phyloP scores from a whole-genome alignment of 2,797 vertebrate species.

The Fistularia commersonii region DNA sequence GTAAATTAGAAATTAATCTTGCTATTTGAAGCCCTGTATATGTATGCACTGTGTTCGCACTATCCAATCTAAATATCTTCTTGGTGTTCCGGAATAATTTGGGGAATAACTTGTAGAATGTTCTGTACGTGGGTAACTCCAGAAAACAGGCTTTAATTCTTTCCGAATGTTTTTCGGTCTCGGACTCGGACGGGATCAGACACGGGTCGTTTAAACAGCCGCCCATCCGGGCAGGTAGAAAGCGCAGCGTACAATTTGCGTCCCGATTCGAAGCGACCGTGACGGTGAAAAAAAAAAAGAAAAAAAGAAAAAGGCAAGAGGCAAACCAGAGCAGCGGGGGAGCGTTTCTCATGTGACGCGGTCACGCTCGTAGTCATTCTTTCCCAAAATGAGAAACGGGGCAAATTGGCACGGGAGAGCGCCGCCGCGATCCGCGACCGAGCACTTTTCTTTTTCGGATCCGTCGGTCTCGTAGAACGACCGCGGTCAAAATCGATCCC shows the following conservation, averaged over 20 bases:
- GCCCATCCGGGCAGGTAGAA: conserved; percentile 71
- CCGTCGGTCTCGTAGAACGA: conserved; percentile 48
- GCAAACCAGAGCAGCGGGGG: too few relatives aligned
- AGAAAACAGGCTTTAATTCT: conserved; percentile 75
- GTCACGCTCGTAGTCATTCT: too few relatives aligned
- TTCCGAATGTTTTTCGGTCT: conserved; percentile 60
- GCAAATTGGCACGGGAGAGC: conserved; percentile 43
- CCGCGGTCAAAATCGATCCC: conserved; percentile 37
- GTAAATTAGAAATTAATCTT: conserved; percentile 48
- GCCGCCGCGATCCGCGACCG: too few relatives aligned
- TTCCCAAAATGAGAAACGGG: too few relatives aligned
- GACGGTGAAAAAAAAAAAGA: conserved; percentile 65
- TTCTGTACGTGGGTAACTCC: conserved; percentile 73
- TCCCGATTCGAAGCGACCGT: conserved; percentile 72
- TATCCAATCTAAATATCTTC: conserved; percentile 52
- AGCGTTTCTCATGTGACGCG: too few relatives aligned
- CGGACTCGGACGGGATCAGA: conserved; percentile 50
- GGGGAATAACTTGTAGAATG: conserved; percentile 71
- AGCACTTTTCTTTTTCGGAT: conserved; percentile 63
- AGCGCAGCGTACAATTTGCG: conserved; percentile 75
- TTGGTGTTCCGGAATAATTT: conserved; percentile 64
- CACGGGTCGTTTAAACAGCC: conserved; percentile 38
- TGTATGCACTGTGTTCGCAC: conserved; percentile 75
- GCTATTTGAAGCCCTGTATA: conserved; percentile 60
- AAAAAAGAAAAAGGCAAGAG: too few relatives aligned